A percentile compares a stretch with the other conserved stretches of the same genome.
phyloP scores from a whole-genome alignment of 2,888 invertebrate genomes.

The Cerceris rybyensis region DNA sequence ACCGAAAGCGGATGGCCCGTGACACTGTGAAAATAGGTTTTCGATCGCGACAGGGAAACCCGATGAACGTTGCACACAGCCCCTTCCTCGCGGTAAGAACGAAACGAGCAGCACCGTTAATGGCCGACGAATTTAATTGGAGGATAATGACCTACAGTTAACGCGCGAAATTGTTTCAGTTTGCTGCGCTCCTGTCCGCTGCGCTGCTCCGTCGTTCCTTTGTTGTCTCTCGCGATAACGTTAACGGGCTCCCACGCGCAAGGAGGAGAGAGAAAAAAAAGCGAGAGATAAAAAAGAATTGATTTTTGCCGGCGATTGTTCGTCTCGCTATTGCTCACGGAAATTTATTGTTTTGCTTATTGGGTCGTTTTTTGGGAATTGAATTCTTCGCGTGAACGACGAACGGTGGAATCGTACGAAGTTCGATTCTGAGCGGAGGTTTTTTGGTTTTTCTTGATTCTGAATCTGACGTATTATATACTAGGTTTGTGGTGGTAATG shows the following conservation, averaged over 20 bases:
- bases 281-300: neutral
- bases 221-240: neutral
- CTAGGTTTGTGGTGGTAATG: too few relatives aligned
- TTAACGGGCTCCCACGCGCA: neutral
- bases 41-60: constrained; percentile 18
- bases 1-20: constrained; percentile 24
- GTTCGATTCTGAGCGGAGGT: neutral
- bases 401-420: too few relatives aligned
- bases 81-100: constrained; percentile 19
- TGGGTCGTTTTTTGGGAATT: neutral
- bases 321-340: neutral
- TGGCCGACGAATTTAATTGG: constrained; percentile 43
- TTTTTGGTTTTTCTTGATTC: neutral
- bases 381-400: neutral
- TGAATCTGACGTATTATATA: too few relatives aligned
- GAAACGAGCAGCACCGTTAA: constrained; percentile 30
- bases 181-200: neutral
- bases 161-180: constrained; percentile 15
- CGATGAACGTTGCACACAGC: constrained; percentile 1
- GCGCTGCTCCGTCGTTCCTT: neutral
- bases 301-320: neutral
- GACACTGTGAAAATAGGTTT: constrained; percentile 60
- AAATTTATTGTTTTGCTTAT: neutral
- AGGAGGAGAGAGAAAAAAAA: too few relatives aligned
- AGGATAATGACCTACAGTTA: constrained; percentile 27